Percentiles rank a stretch among this genome's conserved stretches.
Conservation (phyloP, 2,113 vertebrate species). For the Symphodus melops region DNA sequence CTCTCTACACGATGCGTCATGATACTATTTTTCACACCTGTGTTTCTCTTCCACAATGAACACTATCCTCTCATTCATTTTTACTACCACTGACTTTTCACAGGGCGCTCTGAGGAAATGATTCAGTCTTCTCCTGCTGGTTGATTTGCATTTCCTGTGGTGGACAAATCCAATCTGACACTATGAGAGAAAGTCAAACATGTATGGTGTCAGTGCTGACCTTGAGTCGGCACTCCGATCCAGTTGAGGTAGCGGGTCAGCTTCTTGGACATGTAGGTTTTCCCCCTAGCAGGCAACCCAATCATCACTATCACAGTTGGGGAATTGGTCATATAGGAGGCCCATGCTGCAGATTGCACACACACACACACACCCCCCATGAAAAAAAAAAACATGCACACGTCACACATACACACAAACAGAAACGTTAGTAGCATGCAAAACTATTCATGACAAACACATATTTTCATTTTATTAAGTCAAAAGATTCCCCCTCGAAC, state of each 20-base stretch:
- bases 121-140: too few species aligned
- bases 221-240: conserved; percentile 97
- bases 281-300: conserved; percentile 91
- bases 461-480: neutral
- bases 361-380: too few species aligned
- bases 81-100: neutral
- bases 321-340: conserved; percentile 98
- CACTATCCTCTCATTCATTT: neutral
- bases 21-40: neutral
- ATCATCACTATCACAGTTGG: conserved; percentile 97
- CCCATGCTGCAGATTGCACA: conserved; percentile 87
- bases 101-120: neutral
- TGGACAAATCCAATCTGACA: neutral
- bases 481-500: neutral
- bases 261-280: conserved; percentile 98
- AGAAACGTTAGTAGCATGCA: neutral
- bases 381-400: neutral
- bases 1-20: neutral
- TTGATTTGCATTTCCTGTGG: neutral
- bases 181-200: neutral
- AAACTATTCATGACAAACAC: neutral
- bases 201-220: conserved; percentile 72
- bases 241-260: conserved; percentile 99
- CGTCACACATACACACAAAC: neutral
- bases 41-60: neutral